These are phyloP conservation scores for Cataglyphis cursor DNA, from an alignment of 2,888 invertebrate genomes.

Conservation along the genomic window DNA sequence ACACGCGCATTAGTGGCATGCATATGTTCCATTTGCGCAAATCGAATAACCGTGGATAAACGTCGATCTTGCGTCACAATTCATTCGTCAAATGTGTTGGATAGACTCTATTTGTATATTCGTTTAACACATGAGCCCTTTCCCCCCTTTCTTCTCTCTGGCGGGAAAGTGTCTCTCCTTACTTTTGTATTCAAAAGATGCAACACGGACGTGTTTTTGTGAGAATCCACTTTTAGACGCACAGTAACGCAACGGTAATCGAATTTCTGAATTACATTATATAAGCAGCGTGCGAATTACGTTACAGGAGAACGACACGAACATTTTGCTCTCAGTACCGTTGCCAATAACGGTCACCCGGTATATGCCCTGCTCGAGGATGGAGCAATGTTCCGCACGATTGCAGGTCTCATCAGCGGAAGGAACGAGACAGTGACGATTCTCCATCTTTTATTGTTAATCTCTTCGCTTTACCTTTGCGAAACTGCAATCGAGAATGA, in stretches of 20 bases:
- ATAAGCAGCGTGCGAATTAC: constrained; percentile 66
- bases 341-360: constrained; percentile 71
- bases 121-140: too few species aligned
- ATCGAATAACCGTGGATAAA: not conserved
- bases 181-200: constrained; percentile 27
- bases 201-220: not conserved
- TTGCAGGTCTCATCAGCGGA: constrained; percentile 70
- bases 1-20: constrained; percentile 47
- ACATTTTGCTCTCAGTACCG: constrained; percentile 59
- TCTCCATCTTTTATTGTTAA: constrained; percentile 36
- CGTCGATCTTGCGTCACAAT: not conserved
- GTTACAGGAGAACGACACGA: constrained; percentile 39
- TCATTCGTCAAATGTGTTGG: not conserved
- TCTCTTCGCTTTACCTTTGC: constrained; percentile 40
- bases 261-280: constrained; percentile 72
- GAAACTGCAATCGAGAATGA: constrained; percentile 38
- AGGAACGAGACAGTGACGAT: constrained; percentile 70
- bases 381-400: constrained; percentile 72
- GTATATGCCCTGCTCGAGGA: constrained; percentile 52
- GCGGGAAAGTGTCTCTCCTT: not conserved
- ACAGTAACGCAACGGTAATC: constrained; percentile 71
- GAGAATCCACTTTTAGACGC: constrained; percentile 11
- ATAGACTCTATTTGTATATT: not conserved
- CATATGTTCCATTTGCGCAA: constrained; percentile 9
- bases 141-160: too few species aligned